These are phyloP conservation scores for Harpalus rufipes DNA, from an alignment of 2,888 invertebrate genomes.

Conservation along the genomic window DNA sequence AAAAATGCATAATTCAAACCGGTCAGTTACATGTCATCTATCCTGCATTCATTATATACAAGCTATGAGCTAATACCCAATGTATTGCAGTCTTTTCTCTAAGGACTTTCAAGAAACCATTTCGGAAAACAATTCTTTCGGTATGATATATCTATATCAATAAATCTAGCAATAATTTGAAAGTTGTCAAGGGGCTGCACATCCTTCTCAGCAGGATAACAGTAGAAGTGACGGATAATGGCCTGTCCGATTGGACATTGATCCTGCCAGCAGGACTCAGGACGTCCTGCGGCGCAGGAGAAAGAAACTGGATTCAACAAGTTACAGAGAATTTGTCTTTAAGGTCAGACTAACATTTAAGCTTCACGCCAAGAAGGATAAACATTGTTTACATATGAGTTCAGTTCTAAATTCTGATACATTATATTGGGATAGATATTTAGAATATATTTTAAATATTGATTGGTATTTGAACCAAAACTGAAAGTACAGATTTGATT, in stretches of 20 bases:
- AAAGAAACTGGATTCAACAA: slow-evolving; percentile 4
- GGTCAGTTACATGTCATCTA: too few relatives aligned
- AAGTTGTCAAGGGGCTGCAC: slow-evolving; percentile 17
- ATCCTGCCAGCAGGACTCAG: slow-evolving; percentile 19
- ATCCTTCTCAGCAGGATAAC: slow-evolving; percentile 24
- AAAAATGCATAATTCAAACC: too few relatives aligned
- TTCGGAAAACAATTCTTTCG: background rate
- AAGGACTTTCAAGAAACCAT: background rate
- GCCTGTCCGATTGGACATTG: slow-evolving; percentile 44
- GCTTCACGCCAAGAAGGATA: background rate
- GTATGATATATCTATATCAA: slow-evolving; percentile 13
- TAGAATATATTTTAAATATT: too few relatives aligned
- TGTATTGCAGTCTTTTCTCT: background rate
- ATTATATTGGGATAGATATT: too few relatives aligned
- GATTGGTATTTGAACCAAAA: too few relatives aligned
- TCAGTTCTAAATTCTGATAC: too few relatives aligned
- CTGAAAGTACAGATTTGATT: too few relatives aligned
- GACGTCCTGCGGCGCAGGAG: slow-evolving; percentile 15
- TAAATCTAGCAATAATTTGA: slow-evolving; percentile 38
- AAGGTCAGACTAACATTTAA: background rate
- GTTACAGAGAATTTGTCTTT: background rate
- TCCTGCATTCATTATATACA: background rate
- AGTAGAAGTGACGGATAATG: slow-evolving; percentile 32
- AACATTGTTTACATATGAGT: background rate
- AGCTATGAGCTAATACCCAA: background rate